These are phyloP conservation scores for Drosophila tsacasi DNA, from an alignment of 1,140 invertebrate species.

Conservation along the genomic window DNA sequence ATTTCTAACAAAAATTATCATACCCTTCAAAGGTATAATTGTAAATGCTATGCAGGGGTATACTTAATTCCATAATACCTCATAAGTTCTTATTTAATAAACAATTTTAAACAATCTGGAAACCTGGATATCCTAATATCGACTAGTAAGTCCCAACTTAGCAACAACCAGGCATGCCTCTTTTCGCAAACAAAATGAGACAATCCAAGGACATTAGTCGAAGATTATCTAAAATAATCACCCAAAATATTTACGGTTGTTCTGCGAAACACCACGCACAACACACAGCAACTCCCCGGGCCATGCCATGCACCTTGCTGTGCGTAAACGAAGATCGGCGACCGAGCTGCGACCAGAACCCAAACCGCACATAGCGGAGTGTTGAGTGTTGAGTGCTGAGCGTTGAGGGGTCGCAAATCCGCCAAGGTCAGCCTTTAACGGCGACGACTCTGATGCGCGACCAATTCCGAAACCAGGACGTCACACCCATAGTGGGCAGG, in stretches of 20 bases:
- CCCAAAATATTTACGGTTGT: constrained; percentile 81
- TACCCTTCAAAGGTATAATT: too few species aligned
- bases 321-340: constrained; percentile 70
- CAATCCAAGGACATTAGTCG: constrained; percentile 74
- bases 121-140: not conserved
- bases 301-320: constrained; percentile 72
- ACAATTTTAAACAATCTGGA: not conserved
- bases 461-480: constrained; percentile 76
- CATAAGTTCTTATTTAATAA: not conserved
- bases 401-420: constrained; percentile 48
- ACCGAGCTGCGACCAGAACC: constrained; percentile 79
- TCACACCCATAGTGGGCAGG: constrained; percentile 47
- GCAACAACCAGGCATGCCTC: not conserved
- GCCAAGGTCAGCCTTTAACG: constrained; percentile 36
- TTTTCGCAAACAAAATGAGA: constrained; percentile 21
- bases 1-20: too few species aligned
- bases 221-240: constrained; percentile 84
- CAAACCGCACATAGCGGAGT: constrained; percentile 70
- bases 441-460: constrained; percentile 61
- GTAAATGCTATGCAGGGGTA: too few species aligned
- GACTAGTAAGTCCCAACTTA: not conserved
- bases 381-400: constrained; percentile 22
- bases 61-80: too few species aligned
- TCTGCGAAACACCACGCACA: constrained; percentile 65
- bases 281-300: constrained; percentile 48